Conservation (phyloP, 2,888 invertebrate genomes). For the Agrilus mali region DNA sequence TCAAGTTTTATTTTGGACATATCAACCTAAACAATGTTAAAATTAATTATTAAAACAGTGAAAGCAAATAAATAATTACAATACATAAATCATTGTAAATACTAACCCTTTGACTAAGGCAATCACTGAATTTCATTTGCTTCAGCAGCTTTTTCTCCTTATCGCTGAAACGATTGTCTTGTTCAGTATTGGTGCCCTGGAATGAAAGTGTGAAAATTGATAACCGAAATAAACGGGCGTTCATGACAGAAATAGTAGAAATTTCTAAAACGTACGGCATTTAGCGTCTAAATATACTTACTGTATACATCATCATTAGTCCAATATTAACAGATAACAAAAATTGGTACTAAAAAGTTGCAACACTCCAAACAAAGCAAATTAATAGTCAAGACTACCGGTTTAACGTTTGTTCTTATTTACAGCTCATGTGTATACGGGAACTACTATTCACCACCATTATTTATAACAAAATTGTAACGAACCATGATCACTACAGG, state of each 20-base stretch:
- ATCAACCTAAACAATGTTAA: conserved; percentile 61
- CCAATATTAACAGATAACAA: too few relatives aligned
- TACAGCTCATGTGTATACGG: too few relatives aligned
- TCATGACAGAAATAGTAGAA: neutral
- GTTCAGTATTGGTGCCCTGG: conserved; percentile 96
- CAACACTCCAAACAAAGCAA: too few relatives aligned
- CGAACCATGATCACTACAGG: too few relatives aligned
- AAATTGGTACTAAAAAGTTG: too few relatives aligned
- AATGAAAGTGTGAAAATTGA: conserved; percentile 8
- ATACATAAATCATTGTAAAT: conserved; percentile 1
- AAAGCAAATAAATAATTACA: too few relatives aligned
- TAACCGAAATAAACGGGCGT: neutral
- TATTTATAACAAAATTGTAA: too few relatives aligned
- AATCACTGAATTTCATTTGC: conserved; percentile 96
- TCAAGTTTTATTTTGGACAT: conserved; percentile 98
- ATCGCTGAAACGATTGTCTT: conserved; percentile 98
- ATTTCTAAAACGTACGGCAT: neutral
- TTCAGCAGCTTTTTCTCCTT: conserved; percentile 99
- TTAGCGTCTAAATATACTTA: conserved; percentile 15
- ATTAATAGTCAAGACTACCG: too few relatives aligned
- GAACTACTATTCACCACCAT: too few relatives aligned
- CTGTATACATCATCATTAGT: conserved; percentile 29
- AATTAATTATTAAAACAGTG: neutral
- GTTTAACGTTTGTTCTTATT: too few relatives aligned
- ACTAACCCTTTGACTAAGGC: conserved; percentile 77